A percentile compares a stretch with the other conserved stretches of the same genome.
Conservation (phyloP, 2,888 invertebrate species). For the Cremastinae sp. region DNA sequence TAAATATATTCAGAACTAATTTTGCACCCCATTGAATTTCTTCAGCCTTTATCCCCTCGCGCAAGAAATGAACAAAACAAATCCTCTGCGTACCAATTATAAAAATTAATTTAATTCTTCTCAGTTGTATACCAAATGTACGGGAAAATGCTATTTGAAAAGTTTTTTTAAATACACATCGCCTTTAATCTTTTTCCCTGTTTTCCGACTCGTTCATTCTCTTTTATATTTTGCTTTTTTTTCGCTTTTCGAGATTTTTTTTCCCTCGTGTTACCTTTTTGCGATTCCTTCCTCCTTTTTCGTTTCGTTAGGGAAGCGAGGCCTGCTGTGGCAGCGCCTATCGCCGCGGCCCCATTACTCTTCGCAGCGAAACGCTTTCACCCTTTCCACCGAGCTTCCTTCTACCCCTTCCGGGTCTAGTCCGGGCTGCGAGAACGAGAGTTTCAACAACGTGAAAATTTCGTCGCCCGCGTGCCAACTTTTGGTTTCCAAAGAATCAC, state of each 20-base stretch:
- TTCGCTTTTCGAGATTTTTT: constrained; percentile 40
- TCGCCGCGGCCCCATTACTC: constrained; percentile 57
- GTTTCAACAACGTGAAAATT: too few species aligned
- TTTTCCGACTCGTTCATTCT: constrained; percentile 33
- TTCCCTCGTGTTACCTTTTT: constrained; percentile 27
- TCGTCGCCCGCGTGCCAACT: too few species aligned
- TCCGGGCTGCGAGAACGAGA: too few species aligned
- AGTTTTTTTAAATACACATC: too few species aligned
- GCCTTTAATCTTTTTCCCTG: not conserved
- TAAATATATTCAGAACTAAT: too few species aligned
- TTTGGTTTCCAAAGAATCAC: not conserved
- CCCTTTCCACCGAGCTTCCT: not conserved
- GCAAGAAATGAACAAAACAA: too few species aligned
- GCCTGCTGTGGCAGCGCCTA: constrained; percentile 53
- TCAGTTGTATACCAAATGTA: too few species aligned
- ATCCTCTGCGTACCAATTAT: too few species aligned
- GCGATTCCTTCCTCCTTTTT: constrained; percentile 36
- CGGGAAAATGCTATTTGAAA: too few species aligned
- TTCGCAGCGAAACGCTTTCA: constrained; percentile 45
- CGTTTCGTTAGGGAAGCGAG: constrained; percentile 35
- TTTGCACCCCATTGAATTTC: too few species aligned
- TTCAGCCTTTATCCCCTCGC: not conserved
- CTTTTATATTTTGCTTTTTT: constrained; percentile 44
- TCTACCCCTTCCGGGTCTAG: not conserved
- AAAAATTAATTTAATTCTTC: too few species aligned